Conservation (phyloP, 2,888 invertebrate genomes). For the Linnaemya tessellans region DNA sequence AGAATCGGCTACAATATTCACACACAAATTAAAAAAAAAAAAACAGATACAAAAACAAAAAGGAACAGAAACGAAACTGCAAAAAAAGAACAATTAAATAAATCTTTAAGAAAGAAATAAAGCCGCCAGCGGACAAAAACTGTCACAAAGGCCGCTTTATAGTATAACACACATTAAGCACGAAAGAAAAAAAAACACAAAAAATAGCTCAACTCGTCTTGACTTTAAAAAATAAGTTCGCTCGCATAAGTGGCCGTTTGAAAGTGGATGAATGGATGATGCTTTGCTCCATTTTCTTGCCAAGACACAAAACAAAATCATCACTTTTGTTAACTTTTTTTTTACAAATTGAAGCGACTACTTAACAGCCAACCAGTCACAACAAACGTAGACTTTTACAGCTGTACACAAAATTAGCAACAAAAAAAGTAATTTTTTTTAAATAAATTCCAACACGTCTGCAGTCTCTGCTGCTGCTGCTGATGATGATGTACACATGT, state of each 20-base stretch:
- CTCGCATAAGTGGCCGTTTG: constrained; percentile 7
- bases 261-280: constrained; percentile 30
- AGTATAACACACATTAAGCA: constrained; percentile 52
- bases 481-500: constrained; percentile 55
- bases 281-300: constrained; percentile 53
- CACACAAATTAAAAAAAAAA: constrained; percentile 34
- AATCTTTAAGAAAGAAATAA: constrained; percentile 34
- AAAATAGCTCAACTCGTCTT: constrained; percentile 54
- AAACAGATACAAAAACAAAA: neutral
- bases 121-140: constrained; percentile 52
- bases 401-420: neutral
- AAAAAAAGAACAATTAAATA: constrained; percentile 14
- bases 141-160: constrained; percentile 61
- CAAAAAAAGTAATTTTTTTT: neutral
- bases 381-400: constrained; percentile 48
- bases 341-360: constrained; percentile 30
- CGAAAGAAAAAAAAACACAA: constrained; percentile 40
- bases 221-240: constrained; percentile 25
- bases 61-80: neutral
- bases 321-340: constrained; percentile 21
- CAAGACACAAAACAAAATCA: constrained; percentile 16
- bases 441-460: constrained; percentile 68
- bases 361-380: constrained; percentile 39
- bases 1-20: constrained; percentile 38
- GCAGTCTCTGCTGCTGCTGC: neutral